Percentiles rank a stretch among this genome's conserved stretches.
Conservation (phyloP, 2,888 invertebrate genomes). For the Synergus laeviventris region DNA sequence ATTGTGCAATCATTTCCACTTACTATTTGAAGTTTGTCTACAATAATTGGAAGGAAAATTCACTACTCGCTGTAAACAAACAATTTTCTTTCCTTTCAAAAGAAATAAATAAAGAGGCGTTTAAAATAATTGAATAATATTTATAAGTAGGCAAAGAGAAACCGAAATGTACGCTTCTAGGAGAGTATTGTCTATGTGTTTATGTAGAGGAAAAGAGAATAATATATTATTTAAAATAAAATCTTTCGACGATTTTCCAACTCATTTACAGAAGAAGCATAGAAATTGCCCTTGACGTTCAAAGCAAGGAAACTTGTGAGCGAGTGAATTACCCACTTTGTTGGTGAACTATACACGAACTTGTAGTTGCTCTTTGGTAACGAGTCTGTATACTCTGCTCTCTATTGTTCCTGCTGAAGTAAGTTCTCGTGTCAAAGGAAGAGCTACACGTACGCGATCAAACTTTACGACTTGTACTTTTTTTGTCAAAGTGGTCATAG, state of each 20-base stretch:
- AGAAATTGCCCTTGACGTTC: constrained; percentile 36
- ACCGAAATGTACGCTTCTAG: background rate
- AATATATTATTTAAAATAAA: constrained; percentile 9
- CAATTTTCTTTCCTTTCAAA: background rate
- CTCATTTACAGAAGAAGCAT: constrained; percentile 23
- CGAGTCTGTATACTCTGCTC: constrained; percentile 29
- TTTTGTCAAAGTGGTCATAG: background rate
- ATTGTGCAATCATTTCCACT: background rate
- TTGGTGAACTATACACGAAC: constrained; percentile 49
- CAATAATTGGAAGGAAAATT: background rate
- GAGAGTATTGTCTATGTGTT: background rate
- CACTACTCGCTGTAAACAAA: background rate
- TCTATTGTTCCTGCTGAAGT: constrained; percentile 29
- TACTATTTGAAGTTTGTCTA: too few species aligned
- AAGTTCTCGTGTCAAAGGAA: constrained; percentile 38
- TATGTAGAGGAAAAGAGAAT: background rate
- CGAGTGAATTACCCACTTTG: constrained; percentile 48
- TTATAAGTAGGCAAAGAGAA: background rate
- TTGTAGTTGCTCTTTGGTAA: constrained; percentile 38
- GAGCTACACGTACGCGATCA: constrained; percentile 39
- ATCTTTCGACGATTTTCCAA: constrained; percentile 32
- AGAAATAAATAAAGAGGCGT: background rate
- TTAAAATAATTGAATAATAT: constrained; percentile 11
- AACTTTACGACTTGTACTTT: constrained; percentile 21
- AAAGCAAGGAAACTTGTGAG: constrained; percentile 32